A percentile compares a stretch with the other conserved stretches of the same genome.
These are phyloP conservation scores for Apodemia hepburni DNA, from an alignment of 2,888 invertebrate species.

Conservation along the genomic window DNA sequence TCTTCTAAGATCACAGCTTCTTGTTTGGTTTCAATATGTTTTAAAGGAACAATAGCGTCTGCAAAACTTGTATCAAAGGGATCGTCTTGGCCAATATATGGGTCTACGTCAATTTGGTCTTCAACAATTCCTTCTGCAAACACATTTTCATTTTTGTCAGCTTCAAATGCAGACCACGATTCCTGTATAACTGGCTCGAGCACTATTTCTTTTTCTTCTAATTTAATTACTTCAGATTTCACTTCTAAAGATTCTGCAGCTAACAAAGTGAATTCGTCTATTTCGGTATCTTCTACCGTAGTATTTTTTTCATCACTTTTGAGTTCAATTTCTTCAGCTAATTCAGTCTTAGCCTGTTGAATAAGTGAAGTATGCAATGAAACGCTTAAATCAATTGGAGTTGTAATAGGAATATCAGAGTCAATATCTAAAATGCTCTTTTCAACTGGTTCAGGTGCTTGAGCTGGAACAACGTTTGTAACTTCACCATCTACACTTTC, in stretches of 20 bases:
- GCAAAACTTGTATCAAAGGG: slow-evolving; percentile 94
- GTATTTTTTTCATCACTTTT: slow-evolving; percentile 23
- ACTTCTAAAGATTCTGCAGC: slow-evolving; percentile 87
- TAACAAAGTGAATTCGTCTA: slow-evolving; percentile 88
- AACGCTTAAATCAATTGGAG: slow-evolving; percentile 86
- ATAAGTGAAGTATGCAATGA: slow-evolving; percentile 79
- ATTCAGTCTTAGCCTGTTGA: slow-evolving; percentile 58
- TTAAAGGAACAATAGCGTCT: slow-evolving; percentile 83
- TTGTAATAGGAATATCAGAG: slow-evolving; percentile 82
- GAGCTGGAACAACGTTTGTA: slow-evolving; percentile 39
- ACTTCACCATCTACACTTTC: slow-evolving; percentile 76
- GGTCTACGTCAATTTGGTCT: slow-evolving; percentile 69
- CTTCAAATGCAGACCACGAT: slow-evolving; percentile 85
- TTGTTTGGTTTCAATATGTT: slow-evolving; percentile 59
- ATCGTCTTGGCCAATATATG: slow-evolving; percentile 83
- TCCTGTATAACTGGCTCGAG: slow-evolving; percentile 68
- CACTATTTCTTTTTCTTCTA: slow-evolving; percentile 61
- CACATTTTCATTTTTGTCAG: slow-evolving; percentile 66
- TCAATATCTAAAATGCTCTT: slow-evolving; percentile 89
- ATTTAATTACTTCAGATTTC: slow-evolving; percentile 71
- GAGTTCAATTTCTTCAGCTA: slow-evolving; percentile 36
- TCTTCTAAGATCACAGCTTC: slow-evolving; percentile 63
- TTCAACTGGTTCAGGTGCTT: slow-evolving; percentile 82
- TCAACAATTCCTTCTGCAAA: slow-evolving; percentile 69
- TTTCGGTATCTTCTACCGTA: slow-evolving; percentile 79